Conservation (phyloP, 2,113 vertebrate genomes). For the Mugil cephalus region DNA sequence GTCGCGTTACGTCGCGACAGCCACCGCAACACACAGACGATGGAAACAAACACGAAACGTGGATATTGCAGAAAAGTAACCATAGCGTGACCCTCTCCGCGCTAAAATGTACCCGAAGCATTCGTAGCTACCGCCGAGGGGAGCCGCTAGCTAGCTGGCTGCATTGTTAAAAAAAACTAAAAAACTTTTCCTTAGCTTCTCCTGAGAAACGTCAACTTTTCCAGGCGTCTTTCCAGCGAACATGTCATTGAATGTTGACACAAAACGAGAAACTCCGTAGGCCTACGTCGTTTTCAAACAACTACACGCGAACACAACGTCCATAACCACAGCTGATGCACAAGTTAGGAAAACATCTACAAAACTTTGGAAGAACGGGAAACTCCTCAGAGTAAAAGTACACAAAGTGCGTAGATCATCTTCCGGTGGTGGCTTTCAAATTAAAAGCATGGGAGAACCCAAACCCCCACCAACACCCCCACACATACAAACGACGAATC, state of each 20-base stretch:
- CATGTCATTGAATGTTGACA: neutral
- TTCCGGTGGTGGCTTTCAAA: conserved; percentile 42
- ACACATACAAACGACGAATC: too few relatives aligned
- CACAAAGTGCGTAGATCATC: rapidly evolving
- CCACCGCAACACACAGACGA: neutral
- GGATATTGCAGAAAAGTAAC: conserved; percentile 51
- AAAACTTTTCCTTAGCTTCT: conserved; percentile 16
- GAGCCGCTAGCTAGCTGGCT: conserved; percentile 63
- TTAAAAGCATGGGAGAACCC: neutral
- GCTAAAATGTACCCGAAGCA: conserved; percentile 56
- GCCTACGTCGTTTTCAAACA: neutral
- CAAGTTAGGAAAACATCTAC: conserved; percentile 36
- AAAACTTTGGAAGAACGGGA: conserved; percentile 49
- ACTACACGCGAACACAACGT: neutral
- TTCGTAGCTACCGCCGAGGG: conserved; percentile 52
- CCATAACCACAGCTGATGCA: neutral
- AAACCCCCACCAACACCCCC: too few relatives aligned
- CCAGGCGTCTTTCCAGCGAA: neutral
- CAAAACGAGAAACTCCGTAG: neutral
- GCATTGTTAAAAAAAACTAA: too few relatives aligned
- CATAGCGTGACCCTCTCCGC: conserved; percentile 40
- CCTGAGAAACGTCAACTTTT: neutral
- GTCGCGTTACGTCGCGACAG: conserved; percentile 5
- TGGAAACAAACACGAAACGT: conserved; percentile 27
- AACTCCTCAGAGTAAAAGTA: neutral